Evolutionary conservation across 2,113 vertebrate genomes (phyloP), one percentile per base, ranked within the genome.

Genomic region (Stomatorhinus ivindoensis): DNA sequence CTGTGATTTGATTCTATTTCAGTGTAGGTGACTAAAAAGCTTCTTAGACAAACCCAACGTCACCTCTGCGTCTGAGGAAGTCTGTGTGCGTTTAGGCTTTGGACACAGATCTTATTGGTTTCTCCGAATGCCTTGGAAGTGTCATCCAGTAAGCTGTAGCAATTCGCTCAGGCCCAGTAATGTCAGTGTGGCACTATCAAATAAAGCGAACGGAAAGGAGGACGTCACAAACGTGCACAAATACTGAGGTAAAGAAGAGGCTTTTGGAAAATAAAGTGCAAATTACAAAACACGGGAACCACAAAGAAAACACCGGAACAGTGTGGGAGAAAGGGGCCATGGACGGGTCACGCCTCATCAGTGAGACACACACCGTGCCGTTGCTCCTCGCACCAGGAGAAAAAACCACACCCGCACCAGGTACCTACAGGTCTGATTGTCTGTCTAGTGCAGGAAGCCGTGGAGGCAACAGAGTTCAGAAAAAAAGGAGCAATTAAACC

Each of bases 1-100:
- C 82, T 84, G 44, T n/a, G 21, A 53, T 50, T 27, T 53, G 46
- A 86, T 93, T 90, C 90, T 88, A 87, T 89, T 9, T 90, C 92
- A 89, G 91, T 93, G 53, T 91, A 46, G 11, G 42, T 51, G 39
- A 80, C 11, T 53, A 82, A 82, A 84, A 85, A 83, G 76, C 76
- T 44, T 44, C 24, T 58, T 61, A 51, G 55, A 21, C 50, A 76
- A 42, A 80, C 10, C 27, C 69, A 11, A 39, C 7, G 15, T 35
- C 5, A 10, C 11, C 44, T 2, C 51, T 85, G 50, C n/a, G 9
- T 84, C 31, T 76, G 42, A 89, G 47, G 17, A 24, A 53, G 48
- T 39, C 39, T 50, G 55, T 84, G 51, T 46, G 21, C 35, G 13
- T 55, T n/a, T 46, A 27, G 4, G 4, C 13, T 13, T 46, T 21